A percentile compares a stretch with the other conserved stretches of the same genome.
Evolutionary conservation across 2,888 invertebrate species (phyloP).

Genomic region (Osmoderma eremita): DNA sequence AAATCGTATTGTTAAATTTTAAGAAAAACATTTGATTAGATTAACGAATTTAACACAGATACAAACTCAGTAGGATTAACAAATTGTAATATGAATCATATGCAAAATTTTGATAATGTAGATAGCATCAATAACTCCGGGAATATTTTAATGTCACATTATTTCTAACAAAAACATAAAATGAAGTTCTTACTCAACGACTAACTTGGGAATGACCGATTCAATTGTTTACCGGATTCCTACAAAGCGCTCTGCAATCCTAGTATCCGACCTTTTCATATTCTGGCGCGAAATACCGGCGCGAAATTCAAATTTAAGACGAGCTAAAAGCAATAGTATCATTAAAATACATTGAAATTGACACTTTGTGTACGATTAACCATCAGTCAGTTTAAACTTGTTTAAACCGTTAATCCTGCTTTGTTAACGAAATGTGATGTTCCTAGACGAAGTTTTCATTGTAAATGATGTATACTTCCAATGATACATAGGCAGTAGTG

Average conservation of each 20-base stretch:
- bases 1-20: constrained; percentile 25
- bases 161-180: too few species aligned
- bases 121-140: too few species aligned
- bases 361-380: background rate
- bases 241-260: too few species aligned
- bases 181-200: too few species aligned
- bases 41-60: constrained; percentile 9
- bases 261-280: too few species aligned
- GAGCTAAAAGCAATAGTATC: background rate
- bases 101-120: too few species aligned
- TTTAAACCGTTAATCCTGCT: constrained; percentile 13
- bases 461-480: background rate
- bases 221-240: too few species aligned
- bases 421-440: constrained; percentile 24
- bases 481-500: constrained; percentile 27
- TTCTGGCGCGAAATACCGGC: background rate
- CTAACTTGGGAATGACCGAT: too few species aligned
- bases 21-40: constrained; percentile 5
- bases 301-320: background rate
- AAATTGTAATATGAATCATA: too few species aligned
- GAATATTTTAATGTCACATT: too few species aligned
- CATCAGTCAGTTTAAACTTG: background rate
- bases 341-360: background rate
- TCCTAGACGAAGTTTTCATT: constrained; percentile 27
- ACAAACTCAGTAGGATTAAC: constrained; percentile 21